Evolutionary conservation across 1,140 invertebrate species (phyloP), one percentile per base, ranked within the genome.

Genomic region (Bactericera cockerelli): DNA sequence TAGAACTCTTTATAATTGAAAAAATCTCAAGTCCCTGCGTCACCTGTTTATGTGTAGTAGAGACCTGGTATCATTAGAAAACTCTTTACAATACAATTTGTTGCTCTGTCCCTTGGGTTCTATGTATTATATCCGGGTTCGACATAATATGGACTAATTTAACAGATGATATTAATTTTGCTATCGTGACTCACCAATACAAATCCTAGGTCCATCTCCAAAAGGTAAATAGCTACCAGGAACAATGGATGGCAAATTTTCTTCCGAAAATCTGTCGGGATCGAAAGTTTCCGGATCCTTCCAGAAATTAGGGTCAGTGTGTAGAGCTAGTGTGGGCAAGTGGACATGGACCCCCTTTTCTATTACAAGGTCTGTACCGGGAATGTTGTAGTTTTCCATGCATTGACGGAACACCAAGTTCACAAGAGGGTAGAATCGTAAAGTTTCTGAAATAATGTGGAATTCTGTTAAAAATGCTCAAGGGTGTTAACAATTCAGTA

Each of bases 141-240:
- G n/a, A n/a, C n/a, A n/a, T n/a, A n/a, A n/a, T n/a, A n/a, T n/a
- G n/a, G n/a, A n/a, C n/a, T n/a, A n/a, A n/a, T n/a, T n/a, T n/a
- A n/a, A n/a, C n/a, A n/a, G n/a, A n/a, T n/a, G n/a, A n/a, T n/a
- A n/a, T n/a, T n/a, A n/a, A n/a, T n/a, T n/a, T n/a, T n/a, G n/a
- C n/a, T 53, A 67, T 70, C 71, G 70, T 73, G 24, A 64, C 65
- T 68, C 62, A 76, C 75, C 76, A 61, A 82, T 79, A 67, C 81
- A 84, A 62, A 77, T 76, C 31, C 82, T 71, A 0, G 78, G 76
- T 2, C 71, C 82, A 61, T 79, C 80, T 10, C 81, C 80, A 67
- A 81, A 84, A 2, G 80, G 79, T 13, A 82, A 64, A 60, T 75
- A 65, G 2, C 57, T 59, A 13, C 57, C 53, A 14, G 68, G 70